Evolutionary conservation across 2,797 vertebrate genomes (phyloP), one percentile per base, ranked within the genome.

Genomic region (Decapterus maruadsi): DNA sequence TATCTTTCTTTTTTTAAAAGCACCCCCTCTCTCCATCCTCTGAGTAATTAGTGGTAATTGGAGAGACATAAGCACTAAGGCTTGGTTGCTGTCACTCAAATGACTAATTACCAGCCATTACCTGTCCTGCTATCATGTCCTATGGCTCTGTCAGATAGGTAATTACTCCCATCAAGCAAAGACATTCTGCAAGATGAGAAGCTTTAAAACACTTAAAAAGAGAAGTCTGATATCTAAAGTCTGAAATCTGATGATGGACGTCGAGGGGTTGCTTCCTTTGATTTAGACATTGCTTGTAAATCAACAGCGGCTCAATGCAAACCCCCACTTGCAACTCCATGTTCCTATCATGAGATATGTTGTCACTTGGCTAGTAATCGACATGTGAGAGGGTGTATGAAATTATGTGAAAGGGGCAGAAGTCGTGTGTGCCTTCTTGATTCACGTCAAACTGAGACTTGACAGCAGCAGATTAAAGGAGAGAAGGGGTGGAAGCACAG

Each of bases 101-200:
- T 85, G 69, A 65, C 63, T 92, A 90, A 93, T 93, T 92, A 91
- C 66, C 68, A 76, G 72, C 75, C 80, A 91, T 93, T 92, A 91
- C 88, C 90, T 92, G 90, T 85, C 72, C 83, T 87, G 74, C 81
- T 84, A 82, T 90, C 90, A 82, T 77, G n/a, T n/a, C n/a, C n/a
- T n/a, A n/a, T 79, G 88, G 80, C 78, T 80, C 80, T 81, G 75
- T 81, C 90, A 86, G 59, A 85, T 58, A 76, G 72, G 58, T 88
- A 93, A 93, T 91, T 93, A 92, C 75, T 67, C 68, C 43, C 81
- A 89, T 91, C 86, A 86, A 72, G 77, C 57, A n/a, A 62, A 82
- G 71, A 79, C 56, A 22, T 74, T 65, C 43, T 57, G 59, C 66
- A 76, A 62, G 70, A 88, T 65, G 71, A 82, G 74, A 57, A 69